Evolutionary conservation across 2,113 vertebrate species (phyloP).

Genomic region (Nesogale talazaci): DNA sequence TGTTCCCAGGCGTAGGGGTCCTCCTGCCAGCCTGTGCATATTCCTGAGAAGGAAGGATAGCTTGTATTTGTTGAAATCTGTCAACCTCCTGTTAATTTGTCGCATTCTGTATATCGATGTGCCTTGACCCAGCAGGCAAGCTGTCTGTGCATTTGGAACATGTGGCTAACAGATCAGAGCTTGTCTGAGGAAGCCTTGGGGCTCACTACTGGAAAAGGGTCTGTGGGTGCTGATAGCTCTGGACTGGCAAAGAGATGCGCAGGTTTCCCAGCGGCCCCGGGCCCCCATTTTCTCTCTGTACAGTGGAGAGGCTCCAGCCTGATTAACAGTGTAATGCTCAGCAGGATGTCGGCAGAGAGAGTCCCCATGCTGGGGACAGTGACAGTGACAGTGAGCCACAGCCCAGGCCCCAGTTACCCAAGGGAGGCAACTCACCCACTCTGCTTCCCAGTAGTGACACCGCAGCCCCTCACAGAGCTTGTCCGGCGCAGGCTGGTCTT

Average conservation of each 20-base stretch:
- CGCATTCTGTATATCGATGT: neutral
- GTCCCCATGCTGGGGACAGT: neutral
- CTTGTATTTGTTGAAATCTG: slow-evolving; percentile 47
- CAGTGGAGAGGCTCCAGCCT: neutral
- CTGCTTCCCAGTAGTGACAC: neutral
- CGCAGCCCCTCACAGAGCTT: neutral
- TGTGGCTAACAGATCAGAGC: neutral
- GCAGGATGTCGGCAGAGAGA: neutral
- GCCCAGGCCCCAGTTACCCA: neutral
- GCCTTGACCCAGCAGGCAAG: too few species aligned
- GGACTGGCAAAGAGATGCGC: neutral
- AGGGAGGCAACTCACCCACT: neutral
- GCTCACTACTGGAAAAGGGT: slow-evolving; percentile 11
- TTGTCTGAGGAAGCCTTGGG: neutral
- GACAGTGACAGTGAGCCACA: neutral
- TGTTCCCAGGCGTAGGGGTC: neutral
- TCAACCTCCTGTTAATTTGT: slow-evolving; percentile 7
- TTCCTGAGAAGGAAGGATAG: slow-evolving; percentile 1
- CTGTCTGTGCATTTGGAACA: neutral
- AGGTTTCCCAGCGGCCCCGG: neutral
- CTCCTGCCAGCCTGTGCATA: neutral
- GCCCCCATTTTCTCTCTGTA: neutral
- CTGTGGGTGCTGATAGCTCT: neutral
- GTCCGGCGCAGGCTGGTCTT: neutral
- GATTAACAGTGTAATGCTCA: neutral